phyloP scores from a whole-genome alignment of 2,888 invertebrate genomes.

The Digitonthophagus gazella region DNA sequence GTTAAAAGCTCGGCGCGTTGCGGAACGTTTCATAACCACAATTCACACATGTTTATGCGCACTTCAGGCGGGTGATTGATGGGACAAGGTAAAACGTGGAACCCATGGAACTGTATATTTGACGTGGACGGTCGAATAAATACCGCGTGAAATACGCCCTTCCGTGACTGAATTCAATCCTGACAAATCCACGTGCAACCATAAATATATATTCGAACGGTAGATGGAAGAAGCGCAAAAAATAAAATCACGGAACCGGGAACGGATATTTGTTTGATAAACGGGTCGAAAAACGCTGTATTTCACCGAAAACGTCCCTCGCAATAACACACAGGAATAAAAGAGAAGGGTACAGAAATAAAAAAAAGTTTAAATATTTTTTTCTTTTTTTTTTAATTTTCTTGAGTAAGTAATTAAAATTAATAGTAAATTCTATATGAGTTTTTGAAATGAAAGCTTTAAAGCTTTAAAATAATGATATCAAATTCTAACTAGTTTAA shows the following conservation, averaged over 20 bases:
- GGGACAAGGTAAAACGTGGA: neutral
- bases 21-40: neutral
- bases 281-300: neutral
- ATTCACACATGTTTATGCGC: neutral
- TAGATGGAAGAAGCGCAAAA: too few species aligned
- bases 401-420: too few species aligned
- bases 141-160: neutral
- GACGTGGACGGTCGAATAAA: neutral
- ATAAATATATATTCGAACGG: neutral
- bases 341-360: too few species aligned
- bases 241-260: neutral
- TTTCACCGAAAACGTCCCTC: constrained; percentile 1
- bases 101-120: neutral
- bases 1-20: neutral
- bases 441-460: too few species aligned
- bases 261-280: constrained; percentile 6
- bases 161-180: neutral
- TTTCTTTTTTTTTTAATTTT: too few species aligned
- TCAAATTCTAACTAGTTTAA: too few species aligned
- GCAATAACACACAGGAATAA: constrained; percentile 5
- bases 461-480: too few species aligned
- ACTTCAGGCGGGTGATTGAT: neutral
- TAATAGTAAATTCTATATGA: too few species aligned
- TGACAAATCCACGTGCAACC: neutral
- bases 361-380: too few species aligned